Percentiles rank a stretch among this genome's conserved stretches.
Conservation (phyloP, 2,888 invertebrate genomes). For the Erebia ligea region DNA sequence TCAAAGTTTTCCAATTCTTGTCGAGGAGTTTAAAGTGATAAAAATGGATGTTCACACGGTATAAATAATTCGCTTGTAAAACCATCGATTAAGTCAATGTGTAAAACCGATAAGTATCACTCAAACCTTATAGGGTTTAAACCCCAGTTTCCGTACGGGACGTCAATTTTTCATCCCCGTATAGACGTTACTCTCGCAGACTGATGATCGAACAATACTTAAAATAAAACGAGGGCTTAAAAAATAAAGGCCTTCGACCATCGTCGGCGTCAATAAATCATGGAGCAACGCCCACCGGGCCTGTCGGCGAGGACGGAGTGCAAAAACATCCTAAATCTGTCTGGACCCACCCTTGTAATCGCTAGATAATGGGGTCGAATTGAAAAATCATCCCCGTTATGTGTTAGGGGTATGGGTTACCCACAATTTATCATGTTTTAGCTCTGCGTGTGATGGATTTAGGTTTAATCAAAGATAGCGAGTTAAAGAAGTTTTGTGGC, state of each 20-base stretch:
- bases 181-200: slow-evolving; percentile 50
- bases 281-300: slow-evolving; percentile 57
- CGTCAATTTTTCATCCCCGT: slow-evolving; percentile 7
- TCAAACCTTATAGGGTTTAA: slow-evolving; percentile 1
- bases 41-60: too few relatives aligned
- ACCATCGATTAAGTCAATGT: too few relatives aligned
- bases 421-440: slow-evolving; percentile 58
- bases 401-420: slow-evolving; percentile 32
- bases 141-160: background rate
- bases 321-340: slow-evolving; percentile 72
- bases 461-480: slow-evolving; percentile 28
- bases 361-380: slow-evolving; percentile 76
- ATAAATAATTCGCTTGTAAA: too few relatives aligned
- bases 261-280: slow-evolving; percentile 71
- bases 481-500: slow-evolving; percentile 4
- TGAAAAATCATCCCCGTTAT: slow-evolving; percentile 73
- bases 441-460: slow-evolving; percentile 41
- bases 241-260: slow-evolving; percentile 65
- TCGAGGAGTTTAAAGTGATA: too few relatives aligned
- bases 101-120: background rate
- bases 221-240: slow-evolving; percentile 66
- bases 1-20: too few relatives aligned
- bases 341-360: slow-evolving; percentile 79
- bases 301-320: slow-evolving; percentile 43
- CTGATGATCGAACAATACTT: slow-evolving; percentile 63